Evolutionary conservation across 2,113 vertebrate species (phyloP).

Genomic region (Osmerus mordax): DNA sequence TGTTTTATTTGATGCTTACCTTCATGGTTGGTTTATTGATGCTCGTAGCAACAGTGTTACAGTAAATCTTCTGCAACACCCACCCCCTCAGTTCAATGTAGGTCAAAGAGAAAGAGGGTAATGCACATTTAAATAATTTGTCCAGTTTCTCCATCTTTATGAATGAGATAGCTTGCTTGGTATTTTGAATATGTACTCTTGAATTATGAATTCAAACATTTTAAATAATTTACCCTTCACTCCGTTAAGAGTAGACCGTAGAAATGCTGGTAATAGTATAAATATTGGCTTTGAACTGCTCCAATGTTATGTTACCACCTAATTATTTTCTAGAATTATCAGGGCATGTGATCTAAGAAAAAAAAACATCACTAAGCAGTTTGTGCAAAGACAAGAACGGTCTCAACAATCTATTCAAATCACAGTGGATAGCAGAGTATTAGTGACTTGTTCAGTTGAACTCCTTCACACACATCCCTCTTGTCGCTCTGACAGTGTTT

Average conservation of each 20-base stretch:
- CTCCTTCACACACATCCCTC: too few relatives aligned
- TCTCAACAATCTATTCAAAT: too few relatives aligned
- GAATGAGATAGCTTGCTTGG: constrained; percentile 17
- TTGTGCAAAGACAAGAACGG: too few relatives aligned
- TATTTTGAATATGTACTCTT: constrained; percentile 13
- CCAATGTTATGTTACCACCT: too few relatives aligned
- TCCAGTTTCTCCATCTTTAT: constrained; percentile 9
- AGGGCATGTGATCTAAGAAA: too few relatives aligned
- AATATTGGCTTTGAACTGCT: too few relatives aligned
- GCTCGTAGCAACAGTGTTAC: not conserved
- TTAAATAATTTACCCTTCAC: constrained; percentile 27
- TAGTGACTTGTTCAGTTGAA: too few relatives aligned
- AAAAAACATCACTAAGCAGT: too few relatives aligned
- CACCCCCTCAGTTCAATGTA: not conserved
- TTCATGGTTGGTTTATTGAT: not conserved
- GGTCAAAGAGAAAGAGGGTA: constrained; percentile 2
- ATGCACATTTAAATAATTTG: constrained; percentile 27
- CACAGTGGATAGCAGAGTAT: too few relatives aligned
- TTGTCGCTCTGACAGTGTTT: too few relatives aligned
- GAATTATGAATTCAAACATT: constrained; percentile 18
- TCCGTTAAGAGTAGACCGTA: constrained; percentile 11
- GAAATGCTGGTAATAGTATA: not conserved
- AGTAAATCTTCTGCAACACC: not conserved
- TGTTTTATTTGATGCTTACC: not conserved
- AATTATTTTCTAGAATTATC: too few relatives aligned